A percentile compares a stretch with the other conserved stretches of the same genome.
Evolutionary conservation across 1,140 invertebrate genomes (phyloP).

Genomic region (Sipha flava): DNA sequence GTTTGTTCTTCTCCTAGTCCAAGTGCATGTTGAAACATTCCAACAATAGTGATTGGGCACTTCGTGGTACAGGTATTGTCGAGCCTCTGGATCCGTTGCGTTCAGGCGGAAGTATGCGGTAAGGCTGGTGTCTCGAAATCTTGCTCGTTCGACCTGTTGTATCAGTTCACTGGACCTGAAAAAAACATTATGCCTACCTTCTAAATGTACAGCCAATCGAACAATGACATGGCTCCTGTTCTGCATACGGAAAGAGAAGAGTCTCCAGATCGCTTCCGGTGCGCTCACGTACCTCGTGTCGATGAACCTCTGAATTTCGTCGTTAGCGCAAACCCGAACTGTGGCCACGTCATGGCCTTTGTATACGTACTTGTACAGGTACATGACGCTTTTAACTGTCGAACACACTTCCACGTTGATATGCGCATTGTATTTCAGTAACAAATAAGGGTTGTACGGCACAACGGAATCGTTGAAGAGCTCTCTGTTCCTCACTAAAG

Average conservation of each 20-base stretch:
- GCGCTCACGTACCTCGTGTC: constrained; percentile 44
- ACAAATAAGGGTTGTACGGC: constrained; percentile 42
- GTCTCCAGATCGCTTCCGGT: constrained; percentile 44
- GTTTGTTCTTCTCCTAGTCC: neutral
- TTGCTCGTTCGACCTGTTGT: too few species aligned
- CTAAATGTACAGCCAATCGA: constrained; percentile 41
- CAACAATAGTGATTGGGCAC: neutral
- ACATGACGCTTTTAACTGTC: constrained; percentile 43
- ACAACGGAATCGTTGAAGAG: constrained; percentile 43
- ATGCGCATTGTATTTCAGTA: constrained; percentile 40
- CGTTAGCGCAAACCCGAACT: neutral
- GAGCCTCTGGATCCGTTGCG: neutral
- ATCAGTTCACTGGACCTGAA: neutral
- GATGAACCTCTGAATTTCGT: constrained; percentile 34
- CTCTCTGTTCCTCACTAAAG: constrained; percentile 1
- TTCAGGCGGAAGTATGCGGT: neutral
- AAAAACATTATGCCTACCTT: neutral
- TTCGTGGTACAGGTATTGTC: neutral
- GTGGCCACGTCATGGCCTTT: constrained; percentile 40
- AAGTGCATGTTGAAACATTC: neutral
- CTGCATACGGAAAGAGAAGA: constrained; percentile 42
- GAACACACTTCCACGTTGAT: constrained; percentile 43
- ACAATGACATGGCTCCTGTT: constrained; percentile 41
- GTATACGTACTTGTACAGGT: constrained; percentile 45
- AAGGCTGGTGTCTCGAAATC: neutral